These are phyloP conservation scores for Ibycter americanus DNA, from an alignment of 2,797 vertebrate species.

Conservation along the genomic window DNA sequence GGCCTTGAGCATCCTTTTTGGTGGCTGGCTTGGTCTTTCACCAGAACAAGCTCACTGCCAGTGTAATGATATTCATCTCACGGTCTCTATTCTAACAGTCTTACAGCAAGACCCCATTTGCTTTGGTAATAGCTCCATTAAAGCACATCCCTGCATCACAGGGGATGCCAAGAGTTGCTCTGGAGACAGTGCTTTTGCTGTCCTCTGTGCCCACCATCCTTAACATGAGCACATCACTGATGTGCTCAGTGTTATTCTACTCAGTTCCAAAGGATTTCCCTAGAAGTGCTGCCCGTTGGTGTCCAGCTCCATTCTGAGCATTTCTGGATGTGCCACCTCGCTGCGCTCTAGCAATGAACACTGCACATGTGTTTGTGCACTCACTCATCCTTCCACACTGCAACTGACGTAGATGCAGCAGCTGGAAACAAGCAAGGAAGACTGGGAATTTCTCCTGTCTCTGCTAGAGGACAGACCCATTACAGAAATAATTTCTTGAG, in stretches of 20 bases:
- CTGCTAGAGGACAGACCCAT: not conserved
- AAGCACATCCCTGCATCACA: not conserved
- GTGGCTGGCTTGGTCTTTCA: not conserved
- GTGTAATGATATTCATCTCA: not conserved
- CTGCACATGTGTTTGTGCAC: fast-evolving
- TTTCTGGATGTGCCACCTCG: not conserved
- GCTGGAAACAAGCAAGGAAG: not conserved
- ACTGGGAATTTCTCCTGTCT: not conserved
- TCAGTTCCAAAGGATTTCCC: not conserved
- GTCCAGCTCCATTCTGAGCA: not conserved
- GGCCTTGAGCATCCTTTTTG: not conserved
- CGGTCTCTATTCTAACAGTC: not conserved
- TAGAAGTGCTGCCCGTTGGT: not conserved
- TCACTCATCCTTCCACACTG: not conserved
- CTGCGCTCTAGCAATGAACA: not conserved
- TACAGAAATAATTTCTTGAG: not conserved
- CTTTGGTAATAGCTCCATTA: not conserved
- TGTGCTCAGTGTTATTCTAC: not conserved
- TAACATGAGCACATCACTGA: fast-evolving
- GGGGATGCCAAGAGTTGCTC: not conserved
- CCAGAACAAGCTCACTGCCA: not conserved
- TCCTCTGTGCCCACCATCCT: not conserved
- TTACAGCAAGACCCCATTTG: not conserved
- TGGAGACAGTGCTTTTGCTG: not conserved
- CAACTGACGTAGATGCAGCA: not conserved